phyloP scores from a whole-genome alignment of 2,888 invertebrate genomes.

The Dicranocentrus wangi region DNA sequence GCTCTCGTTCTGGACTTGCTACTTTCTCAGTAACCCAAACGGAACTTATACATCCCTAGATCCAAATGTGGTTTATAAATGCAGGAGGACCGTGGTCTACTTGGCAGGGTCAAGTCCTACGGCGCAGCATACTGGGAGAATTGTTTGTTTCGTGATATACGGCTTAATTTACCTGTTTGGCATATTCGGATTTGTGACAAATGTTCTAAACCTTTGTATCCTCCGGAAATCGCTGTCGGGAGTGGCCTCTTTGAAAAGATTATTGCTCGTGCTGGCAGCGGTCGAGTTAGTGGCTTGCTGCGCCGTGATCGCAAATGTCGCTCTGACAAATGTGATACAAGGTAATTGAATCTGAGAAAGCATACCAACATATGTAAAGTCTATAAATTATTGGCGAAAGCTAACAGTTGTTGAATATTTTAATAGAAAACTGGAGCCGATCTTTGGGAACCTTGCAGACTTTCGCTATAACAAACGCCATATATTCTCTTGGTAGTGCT shows the following conservation, averaged over 20 bases:
- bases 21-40: constrained; percentile 26
- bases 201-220: constrained; percentile 35
- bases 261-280: constrained; percentile 35
- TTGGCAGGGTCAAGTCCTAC: background rate
- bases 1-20: constrained; percentile 49
- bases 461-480: background rate
- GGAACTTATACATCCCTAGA: constrained; percentile 20
- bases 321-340: too few species aligned
- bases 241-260: constrained; percentile 22
- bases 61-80: constrained; percentile 14
- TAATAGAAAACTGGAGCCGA: constrained; percentile 32
- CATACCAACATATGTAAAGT: too few species aligned
- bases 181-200: constrained; percentile 41
- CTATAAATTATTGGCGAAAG: too few species aligned
- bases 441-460: background rate
- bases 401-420: background rate
- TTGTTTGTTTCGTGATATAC: background rate
- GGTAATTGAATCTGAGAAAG: too few species aligned
- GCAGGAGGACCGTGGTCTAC: constrained; percentile 16
- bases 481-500: constrained; percentile 26
- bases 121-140: background rate
- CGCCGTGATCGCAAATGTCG: constrained; percentile 2
- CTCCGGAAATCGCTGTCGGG: constrained; percentile 33
- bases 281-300: constrained; percentile 43
- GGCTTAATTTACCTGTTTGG: constrained; percentile 35